Evolutionary conservation across 2,888 invertebrate species (phyloP), one percentile per base, ranked within the genome.

Genomic region (Amaurobius ferox): DNA sequence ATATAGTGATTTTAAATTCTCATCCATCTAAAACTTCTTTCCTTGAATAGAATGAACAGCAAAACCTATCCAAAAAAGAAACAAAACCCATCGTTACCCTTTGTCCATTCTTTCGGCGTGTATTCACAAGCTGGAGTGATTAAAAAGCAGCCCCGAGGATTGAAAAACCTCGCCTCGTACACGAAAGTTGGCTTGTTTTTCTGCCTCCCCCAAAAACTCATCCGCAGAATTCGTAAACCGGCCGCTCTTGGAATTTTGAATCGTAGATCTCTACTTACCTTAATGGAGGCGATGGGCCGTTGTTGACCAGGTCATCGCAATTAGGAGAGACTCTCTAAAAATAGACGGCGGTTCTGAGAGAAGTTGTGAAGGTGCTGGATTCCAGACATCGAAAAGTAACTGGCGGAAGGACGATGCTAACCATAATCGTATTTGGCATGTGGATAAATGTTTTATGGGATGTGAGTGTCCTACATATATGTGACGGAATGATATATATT

Each of bases 161-260:
- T 80, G 73, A 48, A 73, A 80, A 80, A 80, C 67, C 80, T 80
- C 32, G 7, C 55, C 80, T 73, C 73, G 80, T 80, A 29, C 73
- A 23, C 29, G 44, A 55, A 73, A n/a, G n/a, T n/a, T n/a, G n/a
- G 73, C 67, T 55, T 61, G 32, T 29, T 67, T 29, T 55, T 35
- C 16, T 5, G 16, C 16, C n/a, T 11, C 7, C 35, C 23, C 35
- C 32, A 16, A 39, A 55, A 80, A 80, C 73, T 80, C 80, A 35
- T 44, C 39, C 61, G 32, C 23, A 32, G 81, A 81, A 81, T 81
- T 76, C 81, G 55, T 68, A 72, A 81, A 68, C 40, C 62, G 76
- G 70, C 40, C 74, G 26, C 68, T 67, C 40, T 67, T 68, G 70
- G 74, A 81, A 74, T 81, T 81, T 55, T 23, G 55, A 55, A 55